Evolutionary conservation across 1,140 invertebrate genomes (phyloP).

Genomic region (Ephestia elutella): DNA sequence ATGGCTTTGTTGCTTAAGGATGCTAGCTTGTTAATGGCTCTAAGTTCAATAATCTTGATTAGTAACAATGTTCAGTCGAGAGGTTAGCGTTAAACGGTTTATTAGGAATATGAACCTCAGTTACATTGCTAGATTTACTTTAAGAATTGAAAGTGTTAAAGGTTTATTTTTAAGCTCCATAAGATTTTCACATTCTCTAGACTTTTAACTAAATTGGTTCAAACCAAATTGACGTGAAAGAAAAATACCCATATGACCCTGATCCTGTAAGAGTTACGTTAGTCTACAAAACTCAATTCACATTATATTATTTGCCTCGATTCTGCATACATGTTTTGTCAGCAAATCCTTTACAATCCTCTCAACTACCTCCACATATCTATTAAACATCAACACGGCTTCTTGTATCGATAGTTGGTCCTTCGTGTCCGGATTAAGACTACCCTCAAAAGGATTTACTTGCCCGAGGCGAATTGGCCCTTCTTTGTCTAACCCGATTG

Average conservation of each 20-base stretch:
- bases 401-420: slow-evolving; percentile 39
- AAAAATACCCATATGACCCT: no score
- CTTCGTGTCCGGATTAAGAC: slow-evolving; percentile 41
- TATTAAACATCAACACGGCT: slow-evolving; percentile 6
- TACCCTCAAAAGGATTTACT: slow-evolving; percentile 45
- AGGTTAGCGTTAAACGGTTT: neutral
- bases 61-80: neutral
- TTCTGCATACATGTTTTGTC: neutral
- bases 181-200: no score
- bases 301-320: neutral
- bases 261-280: no score
- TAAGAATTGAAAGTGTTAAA: no score
- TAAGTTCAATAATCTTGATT: slow-evolving; percentile 5
- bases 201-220: no score
- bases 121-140: no score
- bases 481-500: slow-evolving; percentile 59
- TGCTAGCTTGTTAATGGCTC: slow-evolving; percentile 1
- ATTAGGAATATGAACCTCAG: no score
- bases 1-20: slow-evolving; percentile 1
- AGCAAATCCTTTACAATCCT: neutral
- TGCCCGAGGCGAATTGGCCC: slow-evolving; percentile 45
- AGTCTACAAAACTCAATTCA: no score
- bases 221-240: no score
- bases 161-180: no score
- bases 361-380: slow-evolving; percentile 1